A percentile compares a stretch with the other conserved stretches of the same genome.
Evolutionary conservation across 2,113 vertebrate species (phyloP).

Genomic region (Garra rufa): DNA sequence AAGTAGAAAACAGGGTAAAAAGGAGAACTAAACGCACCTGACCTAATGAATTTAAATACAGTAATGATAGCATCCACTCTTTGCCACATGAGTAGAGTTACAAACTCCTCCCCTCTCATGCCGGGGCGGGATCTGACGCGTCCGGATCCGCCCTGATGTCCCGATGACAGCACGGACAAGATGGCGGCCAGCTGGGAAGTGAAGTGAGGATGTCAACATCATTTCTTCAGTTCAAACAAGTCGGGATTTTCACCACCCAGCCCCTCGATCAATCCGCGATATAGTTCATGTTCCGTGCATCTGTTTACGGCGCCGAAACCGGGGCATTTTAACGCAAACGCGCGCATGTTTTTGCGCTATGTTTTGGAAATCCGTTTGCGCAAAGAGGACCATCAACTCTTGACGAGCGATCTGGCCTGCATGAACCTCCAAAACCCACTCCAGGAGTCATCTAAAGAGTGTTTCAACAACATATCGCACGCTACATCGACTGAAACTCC

Average conservation of each 20-base stretch:
- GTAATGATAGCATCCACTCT: background rate
- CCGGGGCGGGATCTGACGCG: constrained; percentile 30
- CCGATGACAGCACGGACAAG: constrained; percentile 73
- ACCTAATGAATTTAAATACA: background rate
- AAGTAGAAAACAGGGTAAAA: background rate
- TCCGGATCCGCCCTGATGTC: constrained; percentile 61
- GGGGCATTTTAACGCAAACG: background rate
- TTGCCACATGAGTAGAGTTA: background rate
- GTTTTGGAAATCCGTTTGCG: constrained; percentile 54
- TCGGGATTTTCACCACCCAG: constrained; percentile 34
- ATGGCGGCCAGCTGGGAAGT: constrained; percentile 76
- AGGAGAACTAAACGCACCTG: background rate
- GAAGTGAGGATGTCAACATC: constrained; percentile 77
- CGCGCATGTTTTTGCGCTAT: constrained; percentile 33
- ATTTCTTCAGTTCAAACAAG: constrained; percentile 60
- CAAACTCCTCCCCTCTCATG: background rate
- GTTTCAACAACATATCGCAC: background rate
- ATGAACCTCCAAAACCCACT: constrained; percentile 32
- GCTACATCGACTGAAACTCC: background rate
- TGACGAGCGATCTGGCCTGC: constrained; percentile 45
- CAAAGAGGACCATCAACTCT: constrained; percentile 55
- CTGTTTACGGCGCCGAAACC: background rate
- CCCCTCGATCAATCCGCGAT: constrained; percentile 26
- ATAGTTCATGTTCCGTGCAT: background rate
- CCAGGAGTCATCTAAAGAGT: constrained; percentile 13